Percentiles rank a stretch among this genome's conserved stretches.
These are phyloP conservation scores for Hyperoplus immaculatus DNA, from an alignment of 2,797 vertebrate genomes.

Conservation along the genomic window DNA sequence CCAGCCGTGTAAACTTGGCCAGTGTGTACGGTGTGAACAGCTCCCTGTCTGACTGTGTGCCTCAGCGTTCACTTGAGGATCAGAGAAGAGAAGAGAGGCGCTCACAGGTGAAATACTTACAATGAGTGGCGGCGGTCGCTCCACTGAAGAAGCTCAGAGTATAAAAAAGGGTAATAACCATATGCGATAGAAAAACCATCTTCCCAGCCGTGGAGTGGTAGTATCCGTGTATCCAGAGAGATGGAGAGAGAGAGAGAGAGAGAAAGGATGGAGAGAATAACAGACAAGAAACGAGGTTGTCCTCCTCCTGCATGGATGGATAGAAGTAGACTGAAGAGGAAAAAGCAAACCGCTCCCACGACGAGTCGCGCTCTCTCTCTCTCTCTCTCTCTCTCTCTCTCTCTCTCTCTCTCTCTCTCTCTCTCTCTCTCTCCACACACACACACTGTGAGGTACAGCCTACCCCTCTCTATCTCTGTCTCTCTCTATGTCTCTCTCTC, in stretches of 20 bases:
- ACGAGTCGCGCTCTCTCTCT: constrained; percentile 55
- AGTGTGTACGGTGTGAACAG: not conserved
- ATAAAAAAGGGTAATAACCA: constrained; percentile 51
- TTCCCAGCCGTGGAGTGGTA: constrained; percentile 52
- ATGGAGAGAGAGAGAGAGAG: constrained; percentile 5
- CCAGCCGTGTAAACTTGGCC: constrained; percentile 30
- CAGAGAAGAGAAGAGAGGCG: not conserved
- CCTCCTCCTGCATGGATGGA: constrained; percentile 76
- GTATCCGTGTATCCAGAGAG: constrained; percentile 67
- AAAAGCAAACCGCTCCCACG: constrained; percentile 66
- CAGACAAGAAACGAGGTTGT: constrained; percentile 43
- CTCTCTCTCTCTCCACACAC: constrained; percentile 16
- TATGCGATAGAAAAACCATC: constrained; percentile 76
- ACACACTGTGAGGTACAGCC: constrained; percentile 43
- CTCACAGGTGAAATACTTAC: constrained; percentile 82
- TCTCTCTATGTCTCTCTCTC: constrained; percentile 35
- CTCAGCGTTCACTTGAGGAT: not conserved
- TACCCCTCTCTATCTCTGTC: not conserved
- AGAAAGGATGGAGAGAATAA: constrained; percentile 4
- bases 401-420: constrained; percentile 58
- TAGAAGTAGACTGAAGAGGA: constrained; percentile 63
- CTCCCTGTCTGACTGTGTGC: not conserved
- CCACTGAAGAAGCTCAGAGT: constrained; percentile 73
- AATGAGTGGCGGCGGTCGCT: constrained; percentile 79
- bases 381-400: constrained; percentile 65